Conservation (phyloP, 2,888 invertebrate species). For the Temnothorax unifasciatus region DNA sequence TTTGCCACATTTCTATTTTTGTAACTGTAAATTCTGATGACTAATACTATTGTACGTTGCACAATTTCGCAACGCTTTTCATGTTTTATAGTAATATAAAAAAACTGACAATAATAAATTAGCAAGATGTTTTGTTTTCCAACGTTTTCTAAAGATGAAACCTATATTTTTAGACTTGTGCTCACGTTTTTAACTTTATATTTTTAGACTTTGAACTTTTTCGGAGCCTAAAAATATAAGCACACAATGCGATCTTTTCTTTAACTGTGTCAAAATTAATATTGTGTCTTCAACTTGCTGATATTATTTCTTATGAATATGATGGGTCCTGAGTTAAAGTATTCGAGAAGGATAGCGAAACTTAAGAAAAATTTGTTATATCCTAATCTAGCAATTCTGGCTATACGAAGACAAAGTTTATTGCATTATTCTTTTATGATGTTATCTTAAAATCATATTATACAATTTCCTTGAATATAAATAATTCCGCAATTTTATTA, state of each 20-base stretch:
- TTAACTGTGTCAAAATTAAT: constrained; percentile 14
- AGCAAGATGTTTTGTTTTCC: not conserved
- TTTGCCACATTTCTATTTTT: constrained; percentile 6
- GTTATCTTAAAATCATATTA: not conserved
- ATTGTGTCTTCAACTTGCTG: not conserved
- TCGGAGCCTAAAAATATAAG: not conserved
- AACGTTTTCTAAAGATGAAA: not conserved
- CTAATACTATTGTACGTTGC: not conserved
- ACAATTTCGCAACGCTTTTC: not conserved
- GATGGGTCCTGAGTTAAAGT: not conserved
- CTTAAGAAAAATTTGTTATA: not conserved
- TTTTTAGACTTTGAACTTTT: not conserved
- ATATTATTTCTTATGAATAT: constrained; percentile 30
- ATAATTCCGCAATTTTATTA: constrained; percentile 3
- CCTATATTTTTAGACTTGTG: not conserved
- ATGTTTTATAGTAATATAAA: not conserved
- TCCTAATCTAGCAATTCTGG: constrained; percentile 16
- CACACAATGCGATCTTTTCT: not conserved
- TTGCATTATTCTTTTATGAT: not conserved
- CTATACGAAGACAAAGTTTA: not conserved
- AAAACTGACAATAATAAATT: not conserved
- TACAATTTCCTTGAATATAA: not conserved
- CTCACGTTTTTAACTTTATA: not conserved
- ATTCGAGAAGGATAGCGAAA: not conserved
- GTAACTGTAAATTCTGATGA: not conserved